Evolutionary conservation across 2,797 vertebrate genomes (phyloP), one percentile per base, ranked within the genome.

Genomic region (Typhlichthys eigenmanni): DNA sequence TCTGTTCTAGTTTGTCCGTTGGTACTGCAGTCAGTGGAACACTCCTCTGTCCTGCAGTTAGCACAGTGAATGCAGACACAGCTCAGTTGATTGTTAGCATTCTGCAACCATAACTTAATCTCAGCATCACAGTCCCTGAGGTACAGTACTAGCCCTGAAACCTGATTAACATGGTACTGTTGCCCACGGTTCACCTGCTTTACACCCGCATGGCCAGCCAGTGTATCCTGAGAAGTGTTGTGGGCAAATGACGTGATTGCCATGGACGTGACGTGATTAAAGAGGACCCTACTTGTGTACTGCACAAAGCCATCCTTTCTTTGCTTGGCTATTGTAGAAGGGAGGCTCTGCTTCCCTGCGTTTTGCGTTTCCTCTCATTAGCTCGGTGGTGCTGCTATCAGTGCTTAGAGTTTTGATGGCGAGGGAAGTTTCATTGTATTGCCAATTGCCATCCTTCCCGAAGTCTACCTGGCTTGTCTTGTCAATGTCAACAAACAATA

Each of bases 331-430:
- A 73, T 90, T 89, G 87, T 84, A 80, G 19, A 83, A 85, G 84
- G 38, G 59, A 75, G 75, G 87, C 88, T 90, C 80, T 69, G 84
- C 80, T 76, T 80, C 87, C 82, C 82, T 49, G 45, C 62, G 50
- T 84, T 88, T 78, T 82, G 85, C 82, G 83, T 88, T 90, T 90
- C 76, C 80, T 76, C 85, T 89, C 85, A 89, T 90, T 89, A 87
- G 86, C 86, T 87, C 73, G 29, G 55, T 56, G 29, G 55, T 56
- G 68, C 32, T 64, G 75, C 71, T 65, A 78, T 82, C 82, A 72
- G 74, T 69, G 71, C 76, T 74, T 3, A 43, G 68, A 72, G 71
- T 32, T 63, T 81, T 81, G 68, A 69, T 16, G 54, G 43, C 45
- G 59, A 71, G 69, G 81, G 76, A 68, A 78, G 62, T 59, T 61